phyloP scores from a whole-genome alignment of 2,797 vertebrate genomes.

The Anas flavirostris region DNA sequence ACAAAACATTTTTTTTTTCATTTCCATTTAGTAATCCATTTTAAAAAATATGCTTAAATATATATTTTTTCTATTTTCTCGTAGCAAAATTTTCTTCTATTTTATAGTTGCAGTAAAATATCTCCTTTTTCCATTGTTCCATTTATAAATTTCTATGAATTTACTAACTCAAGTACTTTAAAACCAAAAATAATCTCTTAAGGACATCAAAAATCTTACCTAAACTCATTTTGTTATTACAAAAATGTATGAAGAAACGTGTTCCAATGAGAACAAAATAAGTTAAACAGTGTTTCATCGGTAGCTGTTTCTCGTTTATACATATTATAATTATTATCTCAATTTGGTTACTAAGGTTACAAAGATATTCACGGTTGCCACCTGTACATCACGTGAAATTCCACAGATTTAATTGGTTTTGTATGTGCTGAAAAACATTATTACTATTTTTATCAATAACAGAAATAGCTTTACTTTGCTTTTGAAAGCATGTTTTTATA shows the following conservation, averaged over 20 bases:
- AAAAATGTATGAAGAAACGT: neutral
- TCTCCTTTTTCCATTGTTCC: neutral
- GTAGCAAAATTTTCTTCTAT: neutral
- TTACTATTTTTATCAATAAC: neutral
- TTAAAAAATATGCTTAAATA: neutral
- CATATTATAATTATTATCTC: neutral
- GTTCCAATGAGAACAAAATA: neutral
- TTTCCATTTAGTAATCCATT: neutral
- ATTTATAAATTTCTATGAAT: neutral
- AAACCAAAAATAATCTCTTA: neutral
- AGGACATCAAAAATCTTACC: neutral
- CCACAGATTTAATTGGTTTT: neutral
- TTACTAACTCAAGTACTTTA: neutral
- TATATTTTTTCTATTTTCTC: neutral
- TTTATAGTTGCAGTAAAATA: neutral
- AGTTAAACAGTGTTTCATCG: neutral
- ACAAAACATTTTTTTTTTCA: slow-evolving; percentile 8
- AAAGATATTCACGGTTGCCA: neutral
- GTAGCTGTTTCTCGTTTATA: neutral
- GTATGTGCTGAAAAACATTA: neutral
- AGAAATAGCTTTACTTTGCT: neutral
- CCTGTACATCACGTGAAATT: neutral
- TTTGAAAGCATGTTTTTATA: neutral
- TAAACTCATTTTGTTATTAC: neutral
- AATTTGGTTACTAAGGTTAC: neutral